Base-by-base conservation (phyloP, 1,140 invertebrate genomes). In the Leucophenga varia region DNA sequence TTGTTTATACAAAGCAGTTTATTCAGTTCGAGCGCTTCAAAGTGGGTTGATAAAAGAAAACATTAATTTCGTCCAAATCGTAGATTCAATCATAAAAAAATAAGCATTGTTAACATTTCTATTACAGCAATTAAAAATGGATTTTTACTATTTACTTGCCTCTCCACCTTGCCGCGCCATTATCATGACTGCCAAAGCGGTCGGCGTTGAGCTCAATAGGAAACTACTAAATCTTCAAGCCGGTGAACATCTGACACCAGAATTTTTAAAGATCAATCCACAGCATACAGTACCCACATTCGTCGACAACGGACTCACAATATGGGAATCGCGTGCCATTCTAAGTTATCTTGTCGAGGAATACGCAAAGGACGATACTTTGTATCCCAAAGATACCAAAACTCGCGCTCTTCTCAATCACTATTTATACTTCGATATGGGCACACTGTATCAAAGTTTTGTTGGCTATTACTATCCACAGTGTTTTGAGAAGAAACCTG, bases 191-290 rank as follows among this genome's bases (percentile, higher is more conserved):
- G 85, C 85, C 8, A 82, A 82, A 48, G 81, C 81, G 21, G 60
- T 91, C 10, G 87, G 85, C 18, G 52, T 91, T 2, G 81, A 89
- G 32, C 61, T 90, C 7, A 87, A 91, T 63, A 70, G 86, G n/a
- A 86, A 84, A 64, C 61, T 81, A 8, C 76, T 83, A 1, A 80
- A 89, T 57, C 60, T 89, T 0, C 69, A 81, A 57, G 74, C 78
- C 1, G 80, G 82, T 0, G 86, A 89, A 44, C 82, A 88, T 43
- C 63, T 83, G 40, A 85, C 79, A 43, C 84, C 86, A 2, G 85
- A 89, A 59, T 91, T 81, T 59, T 14, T 87, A 1, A 86, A 89
- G 54, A 41, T 76, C 13, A 77, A 76, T 38, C 74, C 75, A 13
- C 67, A 72, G 55, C 84, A 84, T 59, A 82, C 79, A 0, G 75